These are phyloP conservation scores for Oasisia sp. DNA, from an alignment of 2,888 invertebrate genomes.

Conservation along the genomic window DNA sequence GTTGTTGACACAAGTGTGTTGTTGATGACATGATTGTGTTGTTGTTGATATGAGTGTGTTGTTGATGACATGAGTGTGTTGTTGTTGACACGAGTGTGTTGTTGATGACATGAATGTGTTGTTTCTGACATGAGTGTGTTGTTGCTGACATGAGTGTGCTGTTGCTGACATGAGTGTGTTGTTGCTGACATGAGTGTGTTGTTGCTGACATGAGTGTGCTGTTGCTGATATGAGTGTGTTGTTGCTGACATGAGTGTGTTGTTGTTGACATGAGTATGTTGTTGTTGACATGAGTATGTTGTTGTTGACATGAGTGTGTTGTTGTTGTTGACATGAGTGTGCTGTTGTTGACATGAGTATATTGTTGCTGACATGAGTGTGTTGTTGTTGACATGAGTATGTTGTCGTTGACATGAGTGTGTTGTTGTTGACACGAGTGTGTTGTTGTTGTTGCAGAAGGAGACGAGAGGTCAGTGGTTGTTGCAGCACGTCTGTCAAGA, in stretches of 20 bases:
- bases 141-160: no score
- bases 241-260: neutral
- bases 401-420: neutral
- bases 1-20: neutral
- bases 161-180: neutral
- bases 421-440: neutral
- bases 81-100: no score
- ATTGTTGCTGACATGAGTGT: neutral
- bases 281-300: no score
- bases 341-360: no score
- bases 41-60: conserved; percentile 85
- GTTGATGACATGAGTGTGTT: conserved; percentile 63
- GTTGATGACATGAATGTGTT: no score
- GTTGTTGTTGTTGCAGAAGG: conserved; percentile 77
- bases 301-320: no score
- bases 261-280: conserved; percentile 81
- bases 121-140: neutral
- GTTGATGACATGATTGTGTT: conserved; percentile 64
- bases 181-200: no score
- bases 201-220: neutral
- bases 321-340: neutral
- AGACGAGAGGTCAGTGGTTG: conserved; percentile 87
- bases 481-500: conserved; percentile 92
- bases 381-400: neutral
- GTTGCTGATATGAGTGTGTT: no score